A percentile compares a stretch with the other conserved stretches of the same genome.
These are phyloP conservation scores for Oxyruncus cristatus DNA, from an alignment of 2,113 vertebrate genomes.

Conservation along the genomic window DNA sequence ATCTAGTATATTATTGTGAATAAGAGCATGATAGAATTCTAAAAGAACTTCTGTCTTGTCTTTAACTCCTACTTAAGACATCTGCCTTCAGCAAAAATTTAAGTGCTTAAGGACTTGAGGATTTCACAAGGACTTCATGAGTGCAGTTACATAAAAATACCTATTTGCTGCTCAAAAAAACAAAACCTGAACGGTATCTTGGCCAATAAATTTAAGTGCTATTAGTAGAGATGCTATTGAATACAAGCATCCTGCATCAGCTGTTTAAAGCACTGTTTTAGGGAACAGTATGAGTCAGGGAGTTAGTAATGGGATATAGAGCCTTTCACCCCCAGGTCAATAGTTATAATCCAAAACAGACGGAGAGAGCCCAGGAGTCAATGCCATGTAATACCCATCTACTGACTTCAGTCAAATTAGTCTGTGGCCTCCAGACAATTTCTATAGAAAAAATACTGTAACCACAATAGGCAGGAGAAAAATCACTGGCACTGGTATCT, in stretches of 20 bases:
- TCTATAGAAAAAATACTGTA: background rate
- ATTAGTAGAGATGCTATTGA: background rate
- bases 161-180: background rate
- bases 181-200: background rate
- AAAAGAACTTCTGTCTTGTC: background rate
- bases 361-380: background rate
- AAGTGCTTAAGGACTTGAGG: background rate
- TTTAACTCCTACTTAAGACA: background rate
- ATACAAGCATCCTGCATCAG: background rate
- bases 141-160: background rate
- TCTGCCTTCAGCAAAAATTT: background rate
- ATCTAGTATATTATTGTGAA: background rate
- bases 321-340: slow-evolving; percentile 25
- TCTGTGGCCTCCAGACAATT: slow-evolving; percentile 1
- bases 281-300: background rate
- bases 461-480: background rate
- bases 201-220: background rate
- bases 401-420: background rate
- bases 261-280: background rate
- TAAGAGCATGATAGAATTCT: background rate
- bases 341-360: slow-evolving; percentile 19
- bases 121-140: background rate
- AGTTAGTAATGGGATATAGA: slow-evolving; percentile 12
- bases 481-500: background rate
- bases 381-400: background rate